Evolutionary conservation across 2,888 invertebrate genomes (phyloP), one percentile per base, ranked within the genome.

Genomic region (Sminthurinus aureus): DNA sequence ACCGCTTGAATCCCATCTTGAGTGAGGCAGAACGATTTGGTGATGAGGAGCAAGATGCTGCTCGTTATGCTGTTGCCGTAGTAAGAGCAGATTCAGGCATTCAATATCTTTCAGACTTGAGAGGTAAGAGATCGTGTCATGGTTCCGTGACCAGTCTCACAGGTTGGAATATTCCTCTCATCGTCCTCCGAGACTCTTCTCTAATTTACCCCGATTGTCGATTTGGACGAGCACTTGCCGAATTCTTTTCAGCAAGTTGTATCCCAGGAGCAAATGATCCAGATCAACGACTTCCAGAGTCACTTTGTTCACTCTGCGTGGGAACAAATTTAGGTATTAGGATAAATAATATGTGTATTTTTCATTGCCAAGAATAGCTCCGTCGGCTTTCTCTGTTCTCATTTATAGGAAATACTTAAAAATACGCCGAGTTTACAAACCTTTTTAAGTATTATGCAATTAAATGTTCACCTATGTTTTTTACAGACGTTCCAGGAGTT

Each of bases 51-150:
- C 85, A 86, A 15, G 88, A 88, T 78, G 87, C 88, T n/a, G 83
- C 88, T 4, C 83, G 86, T 18, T 88, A 88, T 77, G 84, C 87
- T 0, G 87, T 88, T 0, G 88, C 88, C 1, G 83, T 83, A 52
- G 87, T 88, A 9, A 79, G 88, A 79, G 84, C 86, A 0, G 88
- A 88, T 66, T 86, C 88, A 1, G 88, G 88, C 20, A 86, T 88
- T 26, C 87, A 88, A 66, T 85, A 84, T 26, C 85, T 88, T 79
- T 84, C 85, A n/a, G 88, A 88, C 76, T 84, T 88, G 26, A 69
- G 87, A 74, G 88, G 88, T 20, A 88, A 88, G 73, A 79, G 88
- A 51, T 88, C 88, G 22, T 88, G 88, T 78, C 88, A 88, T 81
- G 88, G 88, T 0, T 85, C 77, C 52, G 83, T 84, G 78, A 79